Evolutionary conservation across 2,113 vertebrate genomes (phyloP).

Genomic region (Erythrocercus mccallii): DNA sequence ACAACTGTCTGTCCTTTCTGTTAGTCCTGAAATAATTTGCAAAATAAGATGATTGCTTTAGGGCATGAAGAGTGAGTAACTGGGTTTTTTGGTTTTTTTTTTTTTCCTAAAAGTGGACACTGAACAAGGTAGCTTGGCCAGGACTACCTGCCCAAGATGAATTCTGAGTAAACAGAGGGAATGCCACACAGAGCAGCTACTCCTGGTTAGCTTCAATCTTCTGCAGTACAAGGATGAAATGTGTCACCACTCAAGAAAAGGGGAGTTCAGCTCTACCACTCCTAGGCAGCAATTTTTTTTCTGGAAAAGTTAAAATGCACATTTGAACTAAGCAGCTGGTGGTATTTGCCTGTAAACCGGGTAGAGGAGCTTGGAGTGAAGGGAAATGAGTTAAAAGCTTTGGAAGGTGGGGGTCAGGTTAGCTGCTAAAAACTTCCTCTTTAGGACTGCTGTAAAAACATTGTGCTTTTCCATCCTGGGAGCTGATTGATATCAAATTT

Average conservation of each 20-base stretch:
- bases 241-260: accelerated
- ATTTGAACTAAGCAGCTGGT: neutral
- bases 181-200: neutral
- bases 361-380: neutral
- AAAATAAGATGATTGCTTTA: neutral
- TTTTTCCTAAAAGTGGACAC: neutral
- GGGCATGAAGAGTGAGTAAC: neutral
- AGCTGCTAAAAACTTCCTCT: neutral
- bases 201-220: neutral
- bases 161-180: neutral
- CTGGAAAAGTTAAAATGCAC: neutral
- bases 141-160: neutral
- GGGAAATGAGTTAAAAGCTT: neutral
- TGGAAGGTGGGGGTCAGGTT: neutral
- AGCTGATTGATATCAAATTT: neutral
- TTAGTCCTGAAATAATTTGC: neutral
- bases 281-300: neutral
- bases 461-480: neutral
- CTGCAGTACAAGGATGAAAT: neutral
- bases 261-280: neutral
- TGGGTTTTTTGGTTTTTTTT: neutral
- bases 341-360: neutral
- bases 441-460: neutral
- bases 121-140: neutral
- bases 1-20: neutral